phyloP scores from a whole-genome alignment of 2,888 invertebrate species.

The Xylota segnis region DNA sequence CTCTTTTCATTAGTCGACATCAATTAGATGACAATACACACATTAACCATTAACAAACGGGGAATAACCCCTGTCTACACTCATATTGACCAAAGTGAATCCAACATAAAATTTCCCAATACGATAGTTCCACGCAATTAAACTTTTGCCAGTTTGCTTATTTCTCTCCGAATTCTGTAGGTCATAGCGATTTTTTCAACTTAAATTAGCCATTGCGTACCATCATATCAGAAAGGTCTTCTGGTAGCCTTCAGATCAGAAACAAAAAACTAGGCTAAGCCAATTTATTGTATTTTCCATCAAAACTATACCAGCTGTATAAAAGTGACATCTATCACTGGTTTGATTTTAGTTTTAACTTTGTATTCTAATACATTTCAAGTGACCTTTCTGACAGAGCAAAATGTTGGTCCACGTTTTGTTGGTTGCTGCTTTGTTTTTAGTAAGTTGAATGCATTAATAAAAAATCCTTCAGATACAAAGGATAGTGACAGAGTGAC shows the following conservation, averaged over 20 bases:
- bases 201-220: conserved; percentile 28
- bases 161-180: conserved; percentile 35
- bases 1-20: background rate
- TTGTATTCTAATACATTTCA: conserved; percentile 11
- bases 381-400: background rate
- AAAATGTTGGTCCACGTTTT: conserved; percentile 51
- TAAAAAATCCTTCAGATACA: background rate
- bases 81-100: conserved; percentile 5
- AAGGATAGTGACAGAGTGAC: conserved; percentile 2
- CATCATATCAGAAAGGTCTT: conserved; percentile 42
- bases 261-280: conserved; percentile 25
- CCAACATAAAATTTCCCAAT: conserved; percentile 12
- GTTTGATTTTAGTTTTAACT: conserved; percentile 24
- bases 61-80: conserved; percentile 40
- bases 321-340: conserved; percentile 35
- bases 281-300: background rate
- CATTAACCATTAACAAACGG: conserved; percentile 8
- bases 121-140: conserved; percentile 67
- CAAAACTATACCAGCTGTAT: conserved; percentile 17
- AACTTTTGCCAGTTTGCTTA: background rate
- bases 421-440: conserved; percentile 24
- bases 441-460: conserved; percentile 46
- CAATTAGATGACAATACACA: conserved; percentile 16
- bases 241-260: conserved; percentile 45
- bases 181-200: conserved; percentile 48